Evolutionary conservation across 1,140 invertebrate species (phyloP), one percentile per base, ranked within the genome.

Genomic region (Macrotrachela quadricornifera): DNA sequence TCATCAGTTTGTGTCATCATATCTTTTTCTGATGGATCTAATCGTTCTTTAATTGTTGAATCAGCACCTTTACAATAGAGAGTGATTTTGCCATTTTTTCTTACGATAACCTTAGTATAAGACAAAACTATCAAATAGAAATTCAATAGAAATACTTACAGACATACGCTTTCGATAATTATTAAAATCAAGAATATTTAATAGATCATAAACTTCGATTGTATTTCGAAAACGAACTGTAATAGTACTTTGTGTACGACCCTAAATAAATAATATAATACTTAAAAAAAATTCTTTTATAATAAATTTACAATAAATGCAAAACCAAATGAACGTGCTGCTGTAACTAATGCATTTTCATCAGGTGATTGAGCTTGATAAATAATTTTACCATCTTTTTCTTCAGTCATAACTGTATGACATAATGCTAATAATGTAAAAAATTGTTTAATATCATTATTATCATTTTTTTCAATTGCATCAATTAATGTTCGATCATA

Each of bases 121-220:
- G 8, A 30, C 21, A 30, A 30, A 30, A 4, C 21, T 30, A 30
- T 30, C 8, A 4, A 8, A 30, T 30, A 30, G 21, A 30, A 30
- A 30, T n/a, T n/a, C n/a, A 30, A 30, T 30, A 30, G 8, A 30
- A 30, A 94, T 73, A 16, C 95, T 78, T 17, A 76, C 91, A 49
- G 91, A 96, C 92, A 99, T 97, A 69, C 92, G 75, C 75, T 97
- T 97, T 56, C 92, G 75, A 58, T 92, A 82, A 73, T 97, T 97
- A 74, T 97, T 95, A 68, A 99, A 99, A 74, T 99, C 92, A 55
- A 99, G 76, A 68, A 97, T 96, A 70, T 86, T 87, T 46, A 97
- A 74, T 46, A 97, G 75, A 66, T 97, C 88, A 69, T 94, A 87
- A 11, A 83, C 78, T 75, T 92, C 83, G 62, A 61, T 56, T 43